These are phyloP conservation scores for Procambarus virginalis DNA, from an alignment of 1,140 invertebrate genomes.

Conservation along the genomic window DNA sequence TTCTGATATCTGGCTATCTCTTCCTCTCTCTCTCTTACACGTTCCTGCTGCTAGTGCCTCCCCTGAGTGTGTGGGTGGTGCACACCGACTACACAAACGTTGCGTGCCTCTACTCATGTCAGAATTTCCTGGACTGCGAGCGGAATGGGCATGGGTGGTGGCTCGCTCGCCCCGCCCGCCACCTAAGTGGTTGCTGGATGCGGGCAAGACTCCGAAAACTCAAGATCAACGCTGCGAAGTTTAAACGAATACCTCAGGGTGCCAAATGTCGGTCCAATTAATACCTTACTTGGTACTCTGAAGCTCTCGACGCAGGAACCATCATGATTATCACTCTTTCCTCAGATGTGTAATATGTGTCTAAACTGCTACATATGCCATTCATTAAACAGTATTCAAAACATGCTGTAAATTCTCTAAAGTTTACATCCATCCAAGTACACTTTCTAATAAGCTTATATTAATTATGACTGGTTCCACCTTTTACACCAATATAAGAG, in stretches of 20 bases:
- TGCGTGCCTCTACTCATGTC: conserved; percentile 44
- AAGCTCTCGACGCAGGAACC: not conserved
- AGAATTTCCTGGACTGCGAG: conserved; percentile 29
- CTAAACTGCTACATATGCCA: too few relatives aligned
- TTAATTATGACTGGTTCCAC: too few relatives aligned
- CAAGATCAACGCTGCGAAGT: conserved; percentile 28
- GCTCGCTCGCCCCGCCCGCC: conserved; percentile 5
- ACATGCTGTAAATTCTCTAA: too few relatives aligned
- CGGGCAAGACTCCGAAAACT: conserved; percentile 7
- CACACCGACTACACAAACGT: conserved; percentile 42
- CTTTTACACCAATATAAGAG: too few relatives aligned
- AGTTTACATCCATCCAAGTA: too few relatives aligned
- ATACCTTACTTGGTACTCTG: too few relatives aligned
- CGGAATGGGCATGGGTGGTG: conserved; percentile 51
- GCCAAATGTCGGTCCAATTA: not conserved
- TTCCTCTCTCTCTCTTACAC: too few relatives aligned
- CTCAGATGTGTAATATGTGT: not conserved
- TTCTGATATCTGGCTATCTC: too few relatives aligned
- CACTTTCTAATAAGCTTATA: too few relatives aligned
- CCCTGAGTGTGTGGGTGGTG: conserved; percentile 35
- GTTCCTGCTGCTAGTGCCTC: conserved; percentile 27
- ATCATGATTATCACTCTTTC: not conserved
- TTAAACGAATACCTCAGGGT: conserved; percentile 18
- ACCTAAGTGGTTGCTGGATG: conserved; percentile 8
- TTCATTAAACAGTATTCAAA: too few relatives aligned